A percentile compares a stretch with the other conserved stretches of the same genome.
Conservation (phyloP, 2,797 vertebrate species). For the Aotus griseimembra region DNA sequence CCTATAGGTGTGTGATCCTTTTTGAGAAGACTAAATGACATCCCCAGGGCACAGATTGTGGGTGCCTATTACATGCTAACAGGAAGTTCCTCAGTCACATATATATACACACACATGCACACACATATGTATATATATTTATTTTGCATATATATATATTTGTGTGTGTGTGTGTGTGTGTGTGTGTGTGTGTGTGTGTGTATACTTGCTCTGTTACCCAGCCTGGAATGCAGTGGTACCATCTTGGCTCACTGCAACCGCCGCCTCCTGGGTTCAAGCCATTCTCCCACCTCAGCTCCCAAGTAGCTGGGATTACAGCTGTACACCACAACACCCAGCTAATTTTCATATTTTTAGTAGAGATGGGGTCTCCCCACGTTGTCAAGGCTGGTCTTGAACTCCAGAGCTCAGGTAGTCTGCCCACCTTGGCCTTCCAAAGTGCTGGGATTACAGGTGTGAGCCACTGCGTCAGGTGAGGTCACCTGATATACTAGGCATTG, state of each 20-base stretch:
- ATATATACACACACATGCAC: no score
- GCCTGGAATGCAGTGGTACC: not conserved
- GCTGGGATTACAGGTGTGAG: not conserved
- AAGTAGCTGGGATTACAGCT: not conserved
- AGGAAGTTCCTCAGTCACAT: not conserved
- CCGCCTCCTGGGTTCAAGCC: fast-evolving
- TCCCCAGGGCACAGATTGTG: not conserved
- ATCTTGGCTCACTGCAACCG: not conserved
- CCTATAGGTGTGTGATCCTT: not conserved
- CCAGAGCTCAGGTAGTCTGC: not conserved
- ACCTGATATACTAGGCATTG: not conserved
- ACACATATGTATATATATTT: no score
- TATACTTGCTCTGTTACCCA: not conserved
- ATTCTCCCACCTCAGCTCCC: not conserved
- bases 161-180: fast-evolving
- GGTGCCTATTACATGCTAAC: not conserved
- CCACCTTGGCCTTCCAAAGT: not conserved
- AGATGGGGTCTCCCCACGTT: not conserved
- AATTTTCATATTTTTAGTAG: not conserved
- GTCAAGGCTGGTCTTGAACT: not conserved
- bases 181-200: no score
- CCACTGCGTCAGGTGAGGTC: not conserved
- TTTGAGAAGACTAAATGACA: not conserved
- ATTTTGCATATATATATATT: no score
- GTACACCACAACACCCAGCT: fast-evolving